Conservation (phyloP, 2,888 invertebrate species). For the Agrypnus murinus region DNA sequence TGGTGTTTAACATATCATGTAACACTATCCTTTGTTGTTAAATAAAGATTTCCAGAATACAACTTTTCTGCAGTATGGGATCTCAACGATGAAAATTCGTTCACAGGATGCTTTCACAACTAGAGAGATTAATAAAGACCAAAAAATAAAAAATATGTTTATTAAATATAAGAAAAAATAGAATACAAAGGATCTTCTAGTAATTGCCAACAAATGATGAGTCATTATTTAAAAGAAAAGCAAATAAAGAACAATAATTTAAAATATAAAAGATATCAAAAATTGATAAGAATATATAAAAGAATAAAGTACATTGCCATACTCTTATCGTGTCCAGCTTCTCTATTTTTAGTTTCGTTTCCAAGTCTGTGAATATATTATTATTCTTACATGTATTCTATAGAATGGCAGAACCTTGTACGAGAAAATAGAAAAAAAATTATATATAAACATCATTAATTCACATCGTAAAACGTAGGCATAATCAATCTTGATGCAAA, state of each 20-base stretch:
- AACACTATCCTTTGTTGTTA: no score
- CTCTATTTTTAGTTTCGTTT: constrained; percentile 6
- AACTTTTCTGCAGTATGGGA: no score
- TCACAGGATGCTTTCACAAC: no score
- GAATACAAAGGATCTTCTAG: no score
- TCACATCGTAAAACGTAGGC: constrained; percentile 11
- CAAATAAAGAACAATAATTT: constrained; percentile 1
- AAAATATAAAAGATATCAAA: background rate
- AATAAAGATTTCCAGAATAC: no score
- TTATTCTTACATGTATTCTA: background rate
- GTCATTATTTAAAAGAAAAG: background rate
- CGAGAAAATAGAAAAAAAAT: background rate
- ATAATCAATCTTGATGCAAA: constrained; percentile 16
- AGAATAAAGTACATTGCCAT: constrained; percentile 6
- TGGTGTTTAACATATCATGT: no score
- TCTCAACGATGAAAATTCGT: no score
- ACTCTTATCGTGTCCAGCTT: background rate
- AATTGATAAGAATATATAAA: constrained; percentile 10
- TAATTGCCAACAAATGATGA: no score
- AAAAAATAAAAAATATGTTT: no score
- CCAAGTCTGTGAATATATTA: background rate
- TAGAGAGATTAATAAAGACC: no score
- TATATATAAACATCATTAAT: constrained; percentile 22
- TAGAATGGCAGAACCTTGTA: constrained; percentile 13
- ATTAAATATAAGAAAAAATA: no score